A percentile compares a stretch with the other conserved stretches of the same genome.
Evolutionary conservation across 2,888 invertebrate species (phyloP).

Genomic region (Acanthococcus lagerstroemiae): DNA sequence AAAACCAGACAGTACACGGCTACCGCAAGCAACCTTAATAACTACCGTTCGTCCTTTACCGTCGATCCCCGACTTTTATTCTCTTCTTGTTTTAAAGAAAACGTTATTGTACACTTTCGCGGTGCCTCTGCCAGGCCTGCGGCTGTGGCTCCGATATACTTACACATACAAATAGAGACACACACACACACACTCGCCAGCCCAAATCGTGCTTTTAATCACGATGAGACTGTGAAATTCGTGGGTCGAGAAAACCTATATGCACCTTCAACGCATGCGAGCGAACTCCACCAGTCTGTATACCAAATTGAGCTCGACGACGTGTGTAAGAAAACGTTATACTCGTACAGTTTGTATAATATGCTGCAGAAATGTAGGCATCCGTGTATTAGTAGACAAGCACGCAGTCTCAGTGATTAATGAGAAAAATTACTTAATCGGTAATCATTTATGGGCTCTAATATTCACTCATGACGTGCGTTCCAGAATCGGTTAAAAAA

Average conservation of each 20-base stretch:
- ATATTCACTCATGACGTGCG: too few relatives aligned
- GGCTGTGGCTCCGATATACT: background rate
- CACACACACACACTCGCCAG: background rate
- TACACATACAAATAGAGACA: background rate
- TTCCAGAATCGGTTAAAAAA: too few relatives aligned
- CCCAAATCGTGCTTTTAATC: background rate
- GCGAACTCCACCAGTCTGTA: too few relatives aligned
- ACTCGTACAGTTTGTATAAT: too few relatives aligned
- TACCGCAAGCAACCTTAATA: conserved; percentile 27
- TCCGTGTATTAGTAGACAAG: too few relatives aligned
- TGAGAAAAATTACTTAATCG: too few relatives aligned
- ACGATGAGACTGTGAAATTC: conserved; percentile 7
- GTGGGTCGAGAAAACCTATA: background rate
- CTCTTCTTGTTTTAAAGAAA: background rate
- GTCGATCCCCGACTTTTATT: background rate
- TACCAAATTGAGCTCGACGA: too few relatives aligned
- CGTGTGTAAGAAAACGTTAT: too few relatives aligned
- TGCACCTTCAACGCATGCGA: too few relatives aligned
- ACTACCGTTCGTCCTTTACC: conserved; percentile 15
- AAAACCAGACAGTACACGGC: conserved; percentile 27
- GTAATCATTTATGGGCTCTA: too few relatives aligned
- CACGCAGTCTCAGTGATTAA: too few relatives aligned
- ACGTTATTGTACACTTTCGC: background rate
- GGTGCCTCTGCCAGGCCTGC: background rate
- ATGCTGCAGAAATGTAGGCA: too few relatives aligned